These are phyloP conservation scores for Burhinus oedicnemus DNA, from an alignment of 2,113 vertebrate species.

Conservation along the genomic window DNA sequence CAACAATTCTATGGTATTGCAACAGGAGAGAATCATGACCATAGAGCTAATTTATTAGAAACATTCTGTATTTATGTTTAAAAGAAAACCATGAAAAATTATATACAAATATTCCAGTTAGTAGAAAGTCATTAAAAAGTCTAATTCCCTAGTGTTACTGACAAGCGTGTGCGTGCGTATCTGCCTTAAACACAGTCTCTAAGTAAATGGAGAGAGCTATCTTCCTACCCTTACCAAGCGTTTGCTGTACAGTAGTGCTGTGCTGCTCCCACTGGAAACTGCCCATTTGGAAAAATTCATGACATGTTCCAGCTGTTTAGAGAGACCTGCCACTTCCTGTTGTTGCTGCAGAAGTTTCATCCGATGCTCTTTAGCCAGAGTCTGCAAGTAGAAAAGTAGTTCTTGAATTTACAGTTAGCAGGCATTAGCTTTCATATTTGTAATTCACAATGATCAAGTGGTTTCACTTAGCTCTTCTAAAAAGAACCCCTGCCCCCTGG, in stretches of 20 bases:
- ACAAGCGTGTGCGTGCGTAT: fast-evolving
- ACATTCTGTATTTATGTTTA: background rate
- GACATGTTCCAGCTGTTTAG: constrained; percentile 93
- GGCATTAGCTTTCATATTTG: background rate
- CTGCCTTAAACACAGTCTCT: background rate
- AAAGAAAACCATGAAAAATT: background rate
- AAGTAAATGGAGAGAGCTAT: background rate
- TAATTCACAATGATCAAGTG: background rate
- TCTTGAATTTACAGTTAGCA: background rate
- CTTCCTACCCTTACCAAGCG: constrained; percentile 80
- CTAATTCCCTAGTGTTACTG: background rate
- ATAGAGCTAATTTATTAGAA: background rate
- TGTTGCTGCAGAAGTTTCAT: constrained; percentile 92
- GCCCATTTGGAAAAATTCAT: constrained; percentile 98
- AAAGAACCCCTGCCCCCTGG: background rate
- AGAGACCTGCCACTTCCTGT: constrained; percentile 89
- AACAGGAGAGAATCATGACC: background rate
- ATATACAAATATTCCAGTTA: background rate
- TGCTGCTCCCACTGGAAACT: constrained; percentile 93
- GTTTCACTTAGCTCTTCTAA: background rate
- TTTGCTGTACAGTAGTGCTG: constrained; percentile 93
- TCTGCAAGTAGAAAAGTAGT: constrained; percentile 71
- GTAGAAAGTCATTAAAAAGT: background rate
- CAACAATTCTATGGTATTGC: background rate
- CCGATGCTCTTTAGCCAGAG: constrained; percentile 92